Evolutionary conservation across 2,888 invertebrate genomes (phyloP).

Genomic region (Meteorus cinctellus): DNA sequence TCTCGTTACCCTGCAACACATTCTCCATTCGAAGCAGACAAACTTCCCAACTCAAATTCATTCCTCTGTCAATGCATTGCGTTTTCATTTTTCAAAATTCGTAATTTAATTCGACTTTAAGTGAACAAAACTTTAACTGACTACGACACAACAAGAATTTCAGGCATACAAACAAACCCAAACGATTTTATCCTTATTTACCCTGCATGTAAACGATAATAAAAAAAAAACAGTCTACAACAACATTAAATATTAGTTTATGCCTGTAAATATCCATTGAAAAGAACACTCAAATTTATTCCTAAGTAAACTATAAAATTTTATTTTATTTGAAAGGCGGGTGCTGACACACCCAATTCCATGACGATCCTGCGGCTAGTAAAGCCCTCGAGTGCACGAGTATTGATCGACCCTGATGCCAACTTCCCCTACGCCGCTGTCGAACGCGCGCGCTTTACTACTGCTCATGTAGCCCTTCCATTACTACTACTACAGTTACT

Average conservation of each 20-base stretch:
- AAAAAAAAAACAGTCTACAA: too few species aligned
- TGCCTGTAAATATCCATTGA: not conserved
- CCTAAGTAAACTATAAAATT: not conserved
- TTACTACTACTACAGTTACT: not conserved
- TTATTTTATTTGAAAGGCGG: slow-evolving; percentile 1
- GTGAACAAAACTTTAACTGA: not conserved
- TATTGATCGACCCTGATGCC: slow-evolving; percentile 64
- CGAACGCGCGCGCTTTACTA: slow-evolving; percentile 25
- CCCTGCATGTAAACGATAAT: too few species aligned
- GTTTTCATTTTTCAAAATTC: not conserved
- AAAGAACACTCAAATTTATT: not conserved
- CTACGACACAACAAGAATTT: not conserved
- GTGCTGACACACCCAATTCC: slow-evolving; percentile 39
- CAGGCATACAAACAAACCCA: not conserved
- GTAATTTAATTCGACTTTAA: not conserved
- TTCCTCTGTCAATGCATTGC: not conserved
- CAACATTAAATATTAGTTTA: not conserved
- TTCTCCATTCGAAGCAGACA: not conserved
- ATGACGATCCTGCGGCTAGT: slow-evolving; percentile 46
- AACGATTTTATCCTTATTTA: not conserved
- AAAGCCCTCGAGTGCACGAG: slow-evolving; percentile 62
- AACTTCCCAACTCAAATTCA: not conserved
- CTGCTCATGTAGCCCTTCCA: slow-evolving; percentile 16
- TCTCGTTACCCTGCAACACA: slow-evolving; percentile 10
- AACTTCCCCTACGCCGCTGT: slow-evolving; percentile 28